A percentile compares a stretch with the other conserved stretches of the same genome.
These are phyloP conservation scores for Lanistes nyassanus DNA, from an alignment of 1,140 invertebrate species.

Conservation along the genomic window DNA sequence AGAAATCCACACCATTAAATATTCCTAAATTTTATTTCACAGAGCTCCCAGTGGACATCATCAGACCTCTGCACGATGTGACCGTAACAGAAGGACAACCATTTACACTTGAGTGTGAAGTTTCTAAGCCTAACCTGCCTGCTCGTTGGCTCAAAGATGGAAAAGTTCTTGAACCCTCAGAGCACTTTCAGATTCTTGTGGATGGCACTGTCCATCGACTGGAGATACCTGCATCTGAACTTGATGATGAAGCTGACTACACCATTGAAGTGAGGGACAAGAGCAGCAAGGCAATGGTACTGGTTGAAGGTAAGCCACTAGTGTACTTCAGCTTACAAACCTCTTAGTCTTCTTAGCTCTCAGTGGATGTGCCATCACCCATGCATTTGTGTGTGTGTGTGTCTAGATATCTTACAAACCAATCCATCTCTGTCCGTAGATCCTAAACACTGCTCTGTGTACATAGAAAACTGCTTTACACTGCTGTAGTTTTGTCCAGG, in stretches of 20 bases:
- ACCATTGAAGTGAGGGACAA: conserved; percentile 80
- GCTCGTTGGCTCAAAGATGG: conserved; percentile 89
- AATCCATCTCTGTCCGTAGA: background rate
- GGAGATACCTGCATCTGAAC: conserved; percentile 80
- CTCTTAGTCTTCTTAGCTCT: background rate
- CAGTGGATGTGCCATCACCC: background rate
- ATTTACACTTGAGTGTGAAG: conserved; percentile 56
- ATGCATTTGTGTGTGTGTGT: too few relatives aligned
- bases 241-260: conserved; percentile 86
- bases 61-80: conserved; percentile 52
- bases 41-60: conserved; percentile 58
- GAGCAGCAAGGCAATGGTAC: conserved; percentile 84
- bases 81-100: conserved; percentile 51
- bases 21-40: conserved; percentile 11
- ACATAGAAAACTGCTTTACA: background rate
- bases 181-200: conserved; percentile 38
- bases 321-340: background rate
- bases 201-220: conserved; percentile 66
- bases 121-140: conserved; percentile 78
- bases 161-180: conserved; percentile 33
- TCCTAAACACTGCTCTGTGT: background rate
- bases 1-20: background rate
- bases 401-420: background rate
- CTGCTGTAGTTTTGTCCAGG: too few relatives aligned
- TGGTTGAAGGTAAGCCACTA: conserved; percentile 80